Conservation (phyloP, 2,113 vertebrate species). For the Psettodes erumei region DNA sequence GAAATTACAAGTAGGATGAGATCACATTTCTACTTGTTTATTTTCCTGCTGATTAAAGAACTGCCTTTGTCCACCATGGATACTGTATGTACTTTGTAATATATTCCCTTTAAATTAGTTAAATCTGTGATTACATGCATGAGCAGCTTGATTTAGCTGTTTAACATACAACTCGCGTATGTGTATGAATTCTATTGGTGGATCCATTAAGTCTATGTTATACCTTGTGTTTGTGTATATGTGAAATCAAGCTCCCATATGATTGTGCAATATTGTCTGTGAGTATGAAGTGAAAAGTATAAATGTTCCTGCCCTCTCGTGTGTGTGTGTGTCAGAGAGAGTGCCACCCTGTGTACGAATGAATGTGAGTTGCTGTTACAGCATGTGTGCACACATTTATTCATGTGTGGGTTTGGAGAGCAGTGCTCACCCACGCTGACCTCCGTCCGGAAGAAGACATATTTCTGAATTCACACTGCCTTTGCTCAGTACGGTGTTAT, state of each 20-base stretch:
- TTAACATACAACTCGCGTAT: constrained; percentile 1
- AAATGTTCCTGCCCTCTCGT: constrained; percentile 15
- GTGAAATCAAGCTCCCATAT: constrained; percentile 5
- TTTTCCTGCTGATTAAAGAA: constrained; percentile 44
- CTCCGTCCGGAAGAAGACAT: constrained; percentile 61
- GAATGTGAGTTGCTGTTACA: constrained; percentile 35
- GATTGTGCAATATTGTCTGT: constrained; percentile 21
- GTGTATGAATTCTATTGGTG: constrained; percentile 16
- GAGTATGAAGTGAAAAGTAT: constrained; percentile 18
- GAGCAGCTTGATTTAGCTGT: constrained; percentile 2
- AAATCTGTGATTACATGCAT: constrained; percentile 13
- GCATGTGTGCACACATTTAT: constrained; percentile 55
- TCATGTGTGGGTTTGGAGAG: constrained; percentile 69
- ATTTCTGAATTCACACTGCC: constrained; percentile 60
- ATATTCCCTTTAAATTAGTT: not conserved
- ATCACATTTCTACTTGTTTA: too few relatives aligned
- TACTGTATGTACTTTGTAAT: constrained; percentile 33
- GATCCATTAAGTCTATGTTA: constrained; percentile 14
- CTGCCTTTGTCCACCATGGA: not conserved
- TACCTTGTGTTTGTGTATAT: not conserved
- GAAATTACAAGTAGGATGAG: not conserved
- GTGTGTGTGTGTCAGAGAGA: not conserved
- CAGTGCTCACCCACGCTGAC: constrained; percentile 70
- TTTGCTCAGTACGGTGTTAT: constrained; percentile 27
- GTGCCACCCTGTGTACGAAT: constrained; percentile 4